Percentiles rank a stretch among this genome's conserved stretches.
Conservation (phyloP, 2,888 invertebrate species). For the Pristionchus fissidentatus region DNA sequence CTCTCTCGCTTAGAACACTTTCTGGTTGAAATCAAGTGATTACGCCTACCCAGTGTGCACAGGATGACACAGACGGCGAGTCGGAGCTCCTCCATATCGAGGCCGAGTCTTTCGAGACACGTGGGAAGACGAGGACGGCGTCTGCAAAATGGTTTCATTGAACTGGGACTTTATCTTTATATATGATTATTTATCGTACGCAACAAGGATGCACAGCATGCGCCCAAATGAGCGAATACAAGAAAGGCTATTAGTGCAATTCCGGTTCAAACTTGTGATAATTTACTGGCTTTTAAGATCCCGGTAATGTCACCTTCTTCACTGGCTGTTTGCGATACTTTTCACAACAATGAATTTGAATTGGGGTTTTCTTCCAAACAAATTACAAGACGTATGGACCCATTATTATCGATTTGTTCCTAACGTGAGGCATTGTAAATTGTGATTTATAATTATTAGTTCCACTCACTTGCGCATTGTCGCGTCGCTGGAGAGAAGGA, state of each 20-base stretch:
- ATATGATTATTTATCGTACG: background rate
- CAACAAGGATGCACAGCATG: background rate
- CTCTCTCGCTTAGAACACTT: no score
- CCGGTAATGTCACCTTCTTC: no score
- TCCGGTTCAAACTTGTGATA: no score
- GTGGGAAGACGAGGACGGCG: slow-evolving; percentile 6
- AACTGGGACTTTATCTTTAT: background rate
- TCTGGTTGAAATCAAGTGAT: background rate
- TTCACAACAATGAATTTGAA: no score
- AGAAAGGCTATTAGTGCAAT: background rate
- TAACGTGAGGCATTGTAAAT: no score
- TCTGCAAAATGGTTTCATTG: background rate
- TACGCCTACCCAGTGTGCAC: background rate
- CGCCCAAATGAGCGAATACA: background rate
- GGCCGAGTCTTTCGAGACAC: background rate
- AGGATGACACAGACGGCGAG: slow-evolving; percentile 34
- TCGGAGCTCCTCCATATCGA: slow-evolving; percentile 33
- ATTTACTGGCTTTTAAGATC: no score
- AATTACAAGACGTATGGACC: no score
- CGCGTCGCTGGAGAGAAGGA: slow-evolving; percentile 15
- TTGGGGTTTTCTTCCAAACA: no score
- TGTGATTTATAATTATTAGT: background rate
- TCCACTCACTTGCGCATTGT: background rate
- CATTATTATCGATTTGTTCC: no score
- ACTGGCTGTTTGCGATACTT: no score